Evolutionary conservation across 1,140 invertebrate genomes (phyloP).

Genomic region (Limonius californicus): DNA sequence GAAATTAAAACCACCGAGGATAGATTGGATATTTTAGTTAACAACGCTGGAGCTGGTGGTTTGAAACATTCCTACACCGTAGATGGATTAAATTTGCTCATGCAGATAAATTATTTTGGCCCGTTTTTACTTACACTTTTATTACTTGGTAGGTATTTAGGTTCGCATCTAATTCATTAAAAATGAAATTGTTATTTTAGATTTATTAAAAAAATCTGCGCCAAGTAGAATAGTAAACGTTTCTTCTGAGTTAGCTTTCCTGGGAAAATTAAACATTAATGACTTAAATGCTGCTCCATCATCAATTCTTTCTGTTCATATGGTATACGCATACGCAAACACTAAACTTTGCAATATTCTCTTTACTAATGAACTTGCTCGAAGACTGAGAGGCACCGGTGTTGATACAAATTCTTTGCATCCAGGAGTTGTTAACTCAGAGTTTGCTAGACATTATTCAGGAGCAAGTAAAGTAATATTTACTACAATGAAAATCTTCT

Average conservation of each 20-base stretch:
- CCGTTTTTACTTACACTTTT: constrained; percentile 46
- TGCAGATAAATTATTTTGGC: constrained; percentile 78
- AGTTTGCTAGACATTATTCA: too few relatives aligned
- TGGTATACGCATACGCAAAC: background rate
- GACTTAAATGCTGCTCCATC: constrained; percentile 64
- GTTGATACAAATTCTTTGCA: constrained; percentile 78
- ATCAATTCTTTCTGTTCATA: constrained; percentile 48
- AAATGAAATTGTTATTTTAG: constrained; percentile 49
- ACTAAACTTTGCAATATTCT: constrained; percentile 59
- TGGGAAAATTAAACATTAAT: constrained; percentile 66
- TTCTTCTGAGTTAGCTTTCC: constrained; percentile 71
- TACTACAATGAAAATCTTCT: too few relatives aligned
- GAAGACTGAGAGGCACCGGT: constrained; percentile 65
- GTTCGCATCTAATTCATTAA: constrained; percentile 41
- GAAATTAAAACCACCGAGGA: constrained; percentile 60
- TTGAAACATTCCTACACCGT: constrained; percentile 51
- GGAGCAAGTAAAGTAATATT: too few relatives aligned
- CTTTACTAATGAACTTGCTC: constrained; percentile 74
- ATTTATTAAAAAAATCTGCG: constrained; percentile 72
- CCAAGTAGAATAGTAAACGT: constrained; percentile 79
- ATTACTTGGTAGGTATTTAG: constrained; percentile 53
- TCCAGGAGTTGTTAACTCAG: constrained; percentile 60
- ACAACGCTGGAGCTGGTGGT: constrained; percentile 71
- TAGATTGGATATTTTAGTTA: constrained; percentile 72
- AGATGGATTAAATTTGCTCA: constrained; percentile 76